Evolutionary conservation across 2,888 invertebrate genomes (phyloP).

Genomic region (Malachius bipustulatus): DNA sequence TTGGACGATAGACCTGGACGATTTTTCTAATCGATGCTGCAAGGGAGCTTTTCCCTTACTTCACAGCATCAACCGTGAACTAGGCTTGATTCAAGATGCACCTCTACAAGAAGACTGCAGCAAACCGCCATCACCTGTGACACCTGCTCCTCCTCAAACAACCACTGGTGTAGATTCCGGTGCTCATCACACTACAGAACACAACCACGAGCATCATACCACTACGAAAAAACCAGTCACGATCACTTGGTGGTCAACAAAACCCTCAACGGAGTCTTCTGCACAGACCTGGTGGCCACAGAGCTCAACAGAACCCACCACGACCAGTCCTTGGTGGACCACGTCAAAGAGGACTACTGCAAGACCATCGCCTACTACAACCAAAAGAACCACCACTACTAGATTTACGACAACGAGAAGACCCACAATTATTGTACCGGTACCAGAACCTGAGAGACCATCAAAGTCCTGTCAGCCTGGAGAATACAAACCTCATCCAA

Average conservation of each 20-base stretch:
- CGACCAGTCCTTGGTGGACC: conserved; percentile 28
- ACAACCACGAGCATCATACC: conserved; percentile 18
- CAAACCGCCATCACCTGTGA: conserved; percentile 58
- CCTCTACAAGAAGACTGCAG: conserved; percentile 50
- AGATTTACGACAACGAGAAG: conserved; percentile 21
- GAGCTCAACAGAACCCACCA: conserved; percentile 30
- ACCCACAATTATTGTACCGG: conserved; percentile 31
- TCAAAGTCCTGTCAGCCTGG: conserved; percentile 35
- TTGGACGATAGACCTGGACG: conserved; percentile 83
- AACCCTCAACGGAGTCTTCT: conserved; percentile 24
- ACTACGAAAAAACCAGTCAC: conserved; percentile 17
- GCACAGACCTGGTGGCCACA: conserved; percentile 29
- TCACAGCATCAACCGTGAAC: conserved; percentile 61
- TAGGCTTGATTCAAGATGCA: conserved; percentile 48
- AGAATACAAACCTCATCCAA: conserved; percentile 46
- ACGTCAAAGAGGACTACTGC: conserved; percentile 37
- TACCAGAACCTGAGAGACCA: conserved; percentile 35
- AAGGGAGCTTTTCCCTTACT: conserved; percentile 66
- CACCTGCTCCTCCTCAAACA: conserved; percentile 63
- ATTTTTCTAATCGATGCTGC: conserved; percentile 77
- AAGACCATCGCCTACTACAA: conserved; percentile 31
- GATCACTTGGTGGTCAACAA: conserved; percentile 28
- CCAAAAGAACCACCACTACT: conserved; percentile 23
- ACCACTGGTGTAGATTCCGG: conserved; percentile 55
- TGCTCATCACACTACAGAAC: conserved; percentile 22